Conservation (phyloP, 2,888 invertebrate genomes). For the Tinea pellionella region DNA sequence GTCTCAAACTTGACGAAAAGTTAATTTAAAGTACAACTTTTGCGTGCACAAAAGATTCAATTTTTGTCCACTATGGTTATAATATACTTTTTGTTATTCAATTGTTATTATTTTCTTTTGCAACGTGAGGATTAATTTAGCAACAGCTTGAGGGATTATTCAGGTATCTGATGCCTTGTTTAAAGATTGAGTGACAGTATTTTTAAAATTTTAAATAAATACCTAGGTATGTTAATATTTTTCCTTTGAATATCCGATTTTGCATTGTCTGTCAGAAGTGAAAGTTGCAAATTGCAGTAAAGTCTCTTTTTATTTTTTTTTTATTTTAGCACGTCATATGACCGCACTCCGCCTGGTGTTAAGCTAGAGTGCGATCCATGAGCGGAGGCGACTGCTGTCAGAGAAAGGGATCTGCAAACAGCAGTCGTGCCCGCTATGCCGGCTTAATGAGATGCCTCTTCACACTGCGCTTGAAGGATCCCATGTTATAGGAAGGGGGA, state of each 20-base stretch:
- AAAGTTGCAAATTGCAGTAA: constrained; percentile 6
- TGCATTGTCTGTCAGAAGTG: neutral
- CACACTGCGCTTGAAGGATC: too few relatives aligned
- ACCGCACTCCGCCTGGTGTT: too few relatives aligned
- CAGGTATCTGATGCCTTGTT: constrained; percentile 44
- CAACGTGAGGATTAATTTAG: constrained; percentile 42
- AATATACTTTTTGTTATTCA: constrained; percentile 33
- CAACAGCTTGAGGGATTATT: constrained; percentile 25
- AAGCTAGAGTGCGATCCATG: too few relatives aligned
- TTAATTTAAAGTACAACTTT: constrained; percentile 59
- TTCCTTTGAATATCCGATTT: neutral
- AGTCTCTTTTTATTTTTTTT: too few relatives aligned
- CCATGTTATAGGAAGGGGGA: too few relatives aligned
- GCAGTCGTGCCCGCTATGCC: too few relatives aligned
- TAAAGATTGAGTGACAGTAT: constrained; percentile 45
- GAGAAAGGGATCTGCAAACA: too few relatives aligned
- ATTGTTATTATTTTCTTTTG: constrained; percentile 32
- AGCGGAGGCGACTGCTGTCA: too few relatives aligned
- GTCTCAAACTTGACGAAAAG: constrained; percentile 43
- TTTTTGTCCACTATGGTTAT: constrained; percentile 44
- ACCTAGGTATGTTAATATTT: constrained; percentile 30
- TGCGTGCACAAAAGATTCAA: constrained; percentile 50
- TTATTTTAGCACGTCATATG: too few relatives aligned
- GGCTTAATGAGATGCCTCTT: too few relatives aligned
- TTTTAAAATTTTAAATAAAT: constrained; percentile 24